Percentiles rank a stretch among this genome's conserved stretches.
phyloP scores from a whole-genome alignment of 2,113 vertebrate genomes.

The Tenebrosternarchus preto region DNA sequence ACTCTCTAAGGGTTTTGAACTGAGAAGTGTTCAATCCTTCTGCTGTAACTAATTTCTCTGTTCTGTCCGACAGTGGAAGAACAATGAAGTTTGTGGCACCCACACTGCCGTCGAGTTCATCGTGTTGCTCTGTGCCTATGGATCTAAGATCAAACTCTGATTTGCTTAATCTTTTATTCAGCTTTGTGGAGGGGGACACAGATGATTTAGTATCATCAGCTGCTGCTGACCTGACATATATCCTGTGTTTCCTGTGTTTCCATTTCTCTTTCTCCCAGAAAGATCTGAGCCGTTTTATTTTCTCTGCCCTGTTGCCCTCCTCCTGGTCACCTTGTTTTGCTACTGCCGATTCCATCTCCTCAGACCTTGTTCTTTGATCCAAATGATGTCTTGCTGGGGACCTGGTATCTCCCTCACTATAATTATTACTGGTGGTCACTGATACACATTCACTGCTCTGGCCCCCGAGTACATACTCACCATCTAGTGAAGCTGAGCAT shows the following conservation, averaged over 20 bases:
- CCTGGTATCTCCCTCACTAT: constrained; percentile 8
- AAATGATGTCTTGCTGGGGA: background rate
- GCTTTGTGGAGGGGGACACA: constrained; percentile 46
- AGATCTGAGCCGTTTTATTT: constrained; percentile 82
- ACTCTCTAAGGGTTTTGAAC: constrained; percentile 84
- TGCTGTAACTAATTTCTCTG: constrained; percentile 67
- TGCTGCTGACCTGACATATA: constrained; percentile 56
- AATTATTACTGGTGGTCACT: background rate
- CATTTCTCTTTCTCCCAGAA: constrained; percentile 85
- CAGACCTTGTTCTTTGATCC: background rate
- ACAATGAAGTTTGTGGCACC: constrained; percentile 67
- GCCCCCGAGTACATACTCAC: background rate
- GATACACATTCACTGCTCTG: constrained; percentile 5
- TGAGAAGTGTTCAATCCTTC: constrained; percentile 70
- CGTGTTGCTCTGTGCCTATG: constrained; percentile 53
- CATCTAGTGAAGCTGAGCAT: constrained; percentile 13
- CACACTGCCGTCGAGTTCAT: constrained; percentile 43
- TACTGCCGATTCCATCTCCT: constrained; percentile 10
- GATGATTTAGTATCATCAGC: constrained; percentile 46
- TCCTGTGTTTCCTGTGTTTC: constrained; percentile 54
- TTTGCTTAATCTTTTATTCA: constrained; percentile 65
- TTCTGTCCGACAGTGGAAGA: constrained; percentile 76
- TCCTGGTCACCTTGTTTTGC: constrained; percentile 40
- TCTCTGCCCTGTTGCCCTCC: constrained; percentile 65
- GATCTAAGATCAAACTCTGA: constrained; percentile 68